Evolutionary conservation across 2,797 vertebrate genomes (phyloP).

Genomic region (Tachyglossus aculeatus): DNA sequence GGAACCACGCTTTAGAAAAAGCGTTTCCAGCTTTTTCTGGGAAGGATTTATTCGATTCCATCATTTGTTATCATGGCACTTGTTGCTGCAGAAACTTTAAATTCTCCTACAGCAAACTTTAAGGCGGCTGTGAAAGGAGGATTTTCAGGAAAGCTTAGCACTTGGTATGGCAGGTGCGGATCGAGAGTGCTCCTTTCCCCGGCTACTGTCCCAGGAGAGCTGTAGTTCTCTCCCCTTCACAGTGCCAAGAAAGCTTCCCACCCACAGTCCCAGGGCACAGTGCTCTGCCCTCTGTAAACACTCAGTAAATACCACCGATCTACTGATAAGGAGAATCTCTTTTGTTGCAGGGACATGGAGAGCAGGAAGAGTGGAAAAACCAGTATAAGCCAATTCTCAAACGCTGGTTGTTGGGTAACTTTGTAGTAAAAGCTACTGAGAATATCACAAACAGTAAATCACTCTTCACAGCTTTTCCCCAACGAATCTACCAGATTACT

Average conservation of each 20-base stretch:
- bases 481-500: no score
- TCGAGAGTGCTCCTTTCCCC: no score
- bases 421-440: no score
- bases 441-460: no score
- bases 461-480: no score
- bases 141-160: background rate
- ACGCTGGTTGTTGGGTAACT: no score
- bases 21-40: conserved; percentile 73
- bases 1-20: conserved; percentile 88
- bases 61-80: background rate
- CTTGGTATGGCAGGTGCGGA: fast-evolving
- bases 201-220: fast-evolving
- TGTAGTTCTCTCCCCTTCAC: background rate
- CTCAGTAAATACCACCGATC: background rate
- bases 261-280: background rate
- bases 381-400: no score
- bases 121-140: background rate
- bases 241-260: no score
- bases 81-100: background rate
- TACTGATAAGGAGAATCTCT: background rate
- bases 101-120: background rate
- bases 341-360: no score
- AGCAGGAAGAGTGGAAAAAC: no score
- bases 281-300: background rate
- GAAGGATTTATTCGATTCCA: background rate